A percentile compares a stretch with the other conserved stretches of the same genome.
Evolutionary conservation across 2,888 invertebrate genomes (phyloP).

Genomic region (Troglohyphantes excavatus): DNA sequence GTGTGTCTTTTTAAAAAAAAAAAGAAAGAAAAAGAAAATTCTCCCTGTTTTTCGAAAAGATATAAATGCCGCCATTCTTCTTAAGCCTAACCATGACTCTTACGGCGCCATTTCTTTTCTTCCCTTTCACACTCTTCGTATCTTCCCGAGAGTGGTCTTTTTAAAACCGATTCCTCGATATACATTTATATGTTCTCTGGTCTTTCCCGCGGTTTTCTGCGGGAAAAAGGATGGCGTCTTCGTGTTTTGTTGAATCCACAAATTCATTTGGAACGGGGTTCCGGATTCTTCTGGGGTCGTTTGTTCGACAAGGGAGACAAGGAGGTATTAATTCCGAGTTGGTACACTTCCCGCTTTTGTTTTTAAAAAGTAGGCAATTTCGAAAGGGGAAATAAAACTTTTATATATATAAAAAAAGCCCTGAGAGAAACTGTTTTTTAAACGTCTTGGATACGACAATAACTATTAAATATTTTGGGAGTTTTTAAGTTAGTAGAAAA

Average conservation of each 20-base stretch:
- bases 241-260: constrained; percentile 68
- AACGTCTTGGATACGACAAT: no score
- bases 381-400: background rate
- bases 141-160: background rate
- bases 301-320: constrained; percentile 6
- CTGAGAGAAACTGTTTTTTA: no score
- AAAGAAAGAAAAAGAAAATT: background rate
- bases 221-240: constrained; percentile 66
- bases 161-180: background rate
- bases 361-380: background rate
- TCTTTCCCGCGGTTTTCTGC: background rate
- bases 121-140: background rate
- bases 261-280: constrained; percentile 64
- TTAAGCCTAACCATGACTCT: constrained; percentile 70
- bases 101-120: background rate
- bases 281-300: background rate
- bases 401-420: no score
- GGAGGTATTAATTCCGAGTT: constrained; percentile 10
- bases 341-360: background rate
- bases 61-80: constrained; percentile 66
- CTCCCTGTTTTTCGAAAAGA: background rate
- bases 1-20: background rate
- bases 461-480: no score
- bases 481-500: no score
- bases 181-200: background rate